phyloP scores from a whole-genome alignment of 2,113 vertebrate genomes.

The Caranx ignobilis region DNA sequence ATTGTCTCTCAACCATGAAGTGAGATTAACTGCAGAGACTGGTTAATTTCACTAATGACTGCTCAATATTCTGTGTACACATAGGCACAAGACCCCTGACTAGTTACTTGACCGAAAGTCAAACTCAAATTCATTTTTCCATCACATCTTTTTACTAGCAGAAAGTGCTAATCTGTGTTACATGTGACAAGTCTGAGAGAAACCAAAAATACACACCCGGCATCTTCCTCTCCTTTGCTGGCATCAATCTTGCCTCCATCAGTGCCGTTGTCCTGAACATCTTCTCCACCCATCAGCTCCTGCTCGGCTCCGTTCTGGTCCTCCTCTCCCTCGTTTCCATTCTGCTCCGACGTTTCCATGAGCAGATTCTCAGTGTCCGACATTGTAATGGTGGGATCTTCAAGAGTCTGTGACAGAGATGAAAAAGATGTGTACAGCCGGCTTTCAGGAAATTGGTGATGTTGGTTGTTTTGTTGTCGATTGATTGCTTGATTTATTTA shows the following conservation, averaged over 20 bases:
- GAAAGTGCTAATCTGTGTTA: background rate
- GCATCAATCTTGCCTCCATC: slow-evolving; percentile 91
- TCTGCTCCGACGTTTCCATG: slow-evolving; percentile 81
- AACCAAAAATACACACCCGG: slow-evolving; percentile 83
- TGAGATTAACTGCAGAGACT: no score
- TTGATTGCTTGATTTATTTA: no score
- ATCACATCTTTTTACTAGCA: background rate
- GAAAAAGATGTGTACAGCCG: no score
- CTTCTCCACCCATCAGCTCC: slow-evolving; percentile 58
- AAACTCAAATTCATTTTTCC: background rate
- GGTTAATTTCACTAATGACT: no score
- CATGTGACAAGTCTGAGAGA: rapidly evolving
- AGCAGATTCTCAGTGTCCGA: slow-evolving; percentile 76
- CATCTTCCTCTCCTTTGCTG: slow-evolving; percentile 94
- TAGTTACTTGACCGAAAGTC: background rate
- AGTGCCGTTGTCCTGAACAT: slow-evolving; percentile 50
- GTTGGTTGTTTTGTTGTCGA: no score
- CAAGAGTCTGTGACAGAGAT: slow-evolving; percentile 8
- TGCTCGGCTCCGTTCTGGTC: slow-evolving; percentile 69
- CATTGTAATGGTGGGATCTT: slow-evolving; percentile 69
- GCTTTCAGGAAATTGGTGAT: no score
- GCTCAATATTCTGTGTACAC: no score
- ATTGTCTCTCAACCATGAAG: no score
- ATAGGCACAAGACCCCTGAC: background rate
- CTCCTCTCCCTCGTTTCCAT: slow-evolving; percentile 75